Base-by-base conservation (phyloP, 2,113 vertebrate genomes). In the Sapajus apella region DNA sequence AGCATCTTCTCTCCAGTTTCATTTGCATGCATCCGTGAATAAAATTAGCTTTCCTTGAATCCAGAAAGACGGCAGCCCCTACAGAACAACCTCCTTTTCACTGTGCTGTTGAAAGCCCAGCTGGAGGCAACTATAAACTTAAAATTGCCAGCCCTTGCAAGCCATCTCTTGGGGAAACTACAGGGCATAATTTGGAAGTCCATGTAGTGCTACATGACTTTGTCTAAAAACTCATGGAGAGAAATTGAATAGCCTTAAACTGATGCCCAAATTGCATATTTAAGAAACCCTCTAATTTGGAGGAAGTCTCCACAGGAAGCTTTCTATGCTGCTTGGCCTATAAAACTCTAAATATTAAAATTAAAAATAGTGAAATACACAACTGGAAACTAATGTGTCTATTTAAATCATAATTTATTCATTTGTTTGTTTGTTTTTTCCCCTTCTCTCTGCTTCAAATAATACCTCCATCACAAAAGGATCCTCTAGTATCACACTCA, bases 241-340 rank as follows among this genome's bases (percentile, higher is more conserved):
- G 84, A 94, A 81, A 27, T 47, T 52, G 64, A 98, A 75, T 80
- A 83, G 35, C 30, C 97, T 77, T 96, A 58, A 89, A 93, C 79
- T 88, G 84, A 72, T 97, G 85, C 58, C 86, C 73, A 92, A 61
- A 95, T 81, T 97, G 91, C 94, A 50, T 45, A 76, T 87, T 92
- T 75, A 27, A 32, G 94, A 91, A 91, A 81, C 47, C 32, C 89
- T 47, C 3, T 93, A 86, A 95, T 97, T 96, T 91, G 85, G 87
- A 96, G 87, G 47, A 73, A 96, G 50, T 2, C 45, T 93, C 77
- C 32, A 30, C 40, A 32, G 90, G 95, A 88, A 50, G 43, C 11
- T 96, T 4, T 70, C 66, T 96, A 90, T 92, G 91, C 64, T 25
- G 55, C 45, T 83, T 87, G 1, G 79, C 82, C 91, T 91, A 55